These are phyloP conservation scores for Parascotia fuliginaria DNA, from an alignment of 2,888 invertebrate species.

Conservation along the genomic window DNA sequence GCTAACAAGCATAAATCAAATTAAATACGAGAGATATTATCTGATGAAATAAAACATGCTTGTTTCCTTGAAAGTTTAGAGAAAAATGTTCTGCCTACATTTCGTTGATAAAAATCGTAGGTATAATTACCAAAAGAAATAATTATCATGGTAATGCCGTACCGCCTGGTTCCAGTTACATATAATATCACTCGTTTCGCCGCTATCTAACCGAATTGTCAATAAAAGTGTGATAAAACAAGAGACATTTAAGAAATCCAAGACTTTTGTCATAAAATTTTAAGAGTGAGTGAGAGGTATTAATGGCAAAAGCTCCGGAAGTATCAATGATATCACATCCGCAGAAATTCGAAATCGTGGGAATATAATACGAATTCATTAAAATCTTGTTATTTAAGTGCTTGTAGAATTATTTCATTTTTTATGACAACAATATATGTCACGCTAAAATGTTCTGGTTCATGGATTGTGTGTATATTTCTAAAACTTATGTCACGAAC, in stretches of 20 bases:
- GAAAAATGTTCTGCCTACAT: neutral
- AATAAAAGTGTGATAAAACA: slow-evolving; percentile 11
- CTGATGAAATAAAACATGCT: neutral
- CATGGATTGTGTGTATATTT: slow-evolving; percentile 3
- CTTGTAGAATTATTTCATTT: slow-evolving; percentile 18
- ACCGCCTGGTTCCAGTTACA: neutral
- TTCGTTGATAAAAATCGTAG: neutral
- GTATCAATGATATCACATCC: slow-evolving; percentile 28
- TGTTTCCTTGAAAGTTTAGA: neutral
- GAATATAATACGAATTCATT: slow-evolving; percentile 29
- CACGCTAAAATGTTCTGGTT: slow-evolving; percentile 8
- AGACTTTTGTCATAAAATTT: slow-evolving; percentile 16
- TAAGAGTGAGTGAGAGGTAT: slow-evolving; percentile 15
- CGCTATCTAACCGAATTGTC: slow-evolving; percentile 2
- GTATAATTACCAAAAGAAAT: neutral
- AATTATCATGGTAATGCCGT: neutral
- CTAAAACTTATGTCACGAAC: neutral
- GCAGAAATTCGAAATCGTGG: slow-evolving; percentile 41
- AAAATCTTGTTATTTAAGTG: slow-evolving; percentile 16
- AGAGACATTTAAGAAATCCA: slow-evolving; percentile 8
- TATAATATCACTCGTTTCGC: neutral
- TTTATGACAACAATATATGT: slow-evolving; percentile 19
- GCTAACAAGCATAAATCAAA: neutral
- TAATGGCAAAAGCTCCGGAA: slow-evolving; percentile 32
- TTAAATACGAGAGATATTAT: neutral